Percentiles rank a stretch among this genome's conserved stretches.
phyloP scores from a whole-genome alignment of 2,113 vertebrate species.

The Ariopsis seemanni region DNA sequence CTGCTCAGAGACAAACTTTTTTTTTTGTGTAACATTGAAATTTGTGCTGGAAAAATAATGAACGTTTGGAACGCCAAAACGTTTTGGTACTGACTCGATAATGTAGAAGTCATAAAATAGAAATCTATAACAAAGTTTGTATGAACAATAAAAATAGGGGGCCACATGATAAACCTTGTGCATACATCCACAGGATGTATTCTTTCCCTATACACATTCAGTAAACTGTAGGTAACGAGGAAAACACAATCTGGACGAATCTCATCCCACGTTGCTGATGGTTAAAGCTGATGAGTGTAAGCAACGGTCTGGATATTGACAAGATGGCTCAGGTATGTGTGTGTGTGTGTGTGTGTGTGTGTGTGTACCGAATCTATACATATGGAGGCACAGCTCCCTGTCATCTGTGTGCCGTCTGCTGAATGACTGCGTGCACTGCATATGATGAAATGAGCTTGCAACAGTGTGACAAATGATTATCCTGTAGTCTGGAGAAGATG shows the following conservation, averaged over 20 bases:
- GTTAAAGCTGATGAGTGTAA: neutral
- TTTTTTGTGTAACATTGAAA: too few relatives aligned
- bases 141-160: too few relatives aligned
- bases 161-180: too few relatives aligned
- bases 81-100: too few relatives aligned
- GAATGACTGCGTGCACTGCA: slow-evolving; percentile 31
- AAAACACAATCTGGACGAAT: neutral
- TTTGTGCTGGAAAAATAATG: too few relatives aligned
- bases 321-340: neutral
- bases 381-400: neutral
- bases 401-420: neutral
- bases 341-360: slow-evolving; percentile 1
- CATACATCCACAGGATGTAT: neutral
- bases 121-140: too few relatives aligned
- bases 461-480: slow-evolving; percentile 37
- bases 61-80: too few relatives aligned
- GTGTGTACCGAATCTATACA: slow-evolving; percentile 3
- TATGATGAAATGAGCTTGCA: slow-evolving; percentile 53
- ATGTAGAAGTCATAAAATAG: too few relatives aligned
- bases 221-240: neutral
- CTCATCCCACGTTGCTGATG: neutral
- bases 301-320: neutral
- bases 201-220: neutral
- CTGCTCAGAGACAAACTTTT: too few relatives aligned
- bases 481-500: slow-evolving; percentile 14